phyloP scores from a whole-genome alignment of 2,888 invertebrate genomes.

The Chromoteleia sp. region DNA sequence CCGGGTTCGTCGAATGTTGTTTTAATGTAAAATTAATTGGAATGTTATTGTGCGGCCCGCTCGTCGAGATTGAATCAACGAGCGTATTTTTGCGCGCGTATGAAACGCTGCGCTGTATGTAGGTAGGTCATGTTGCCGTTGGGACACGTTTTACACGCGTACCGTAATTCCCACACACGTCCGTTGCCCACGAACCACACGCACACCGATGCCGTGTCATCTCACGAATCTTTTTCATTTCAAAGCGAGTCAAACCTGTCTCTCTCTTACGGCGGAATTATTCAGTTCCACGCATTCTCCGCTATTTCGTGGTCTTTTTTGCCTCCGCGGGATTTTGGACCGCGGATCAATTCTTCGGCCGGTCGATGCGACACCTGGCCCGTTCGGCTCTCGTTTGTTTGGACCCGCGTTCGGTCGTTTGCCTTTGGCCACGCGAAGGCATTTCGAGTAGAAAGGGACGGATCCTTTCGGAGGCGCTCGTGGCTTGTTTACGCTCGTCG shows the following conservation, averaged over 20 bases:
- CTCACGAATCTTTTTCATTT: constrained; percentile 49
- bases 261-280: constrained; percentile 34
- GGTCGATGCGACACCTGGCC: no score
- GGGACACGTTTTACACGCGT: constrained; percentile 52
- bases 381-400: constrained; percentile 34
- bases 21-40: constrained; percentile 17
- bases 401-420: constrained; percentile 51
- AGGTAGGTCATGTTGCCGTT: constrained; percentile 59
- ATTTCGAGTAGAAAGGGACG: constrained; percentile 43
- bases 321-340: neutral
- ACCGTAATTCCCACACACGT: constrained; percentile 54
- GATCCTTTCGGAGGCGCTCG: neutral
- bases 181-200: neutral
- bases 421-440: constrained; percentile 44
- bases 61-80: neutral
- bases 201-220: constrained; percentile 39
- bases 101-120: constrained; percentile 18
- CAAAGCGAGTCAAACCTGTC: constrained; percentile 48
- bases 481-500: constrained; percentile 25
- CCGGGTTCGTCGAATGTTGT: no score
- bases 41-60: constrained; percentile 17
- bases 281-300: constrained; percentile 19
- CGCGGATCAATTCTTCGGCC: neutral
- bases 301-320: neutral
- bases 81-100: neutral